These are phyloP conservation scores for Oscheius sp. DNA, from an alignment of 2,888 invertebrate genomes.

Conservation along the genomic window DNA sequence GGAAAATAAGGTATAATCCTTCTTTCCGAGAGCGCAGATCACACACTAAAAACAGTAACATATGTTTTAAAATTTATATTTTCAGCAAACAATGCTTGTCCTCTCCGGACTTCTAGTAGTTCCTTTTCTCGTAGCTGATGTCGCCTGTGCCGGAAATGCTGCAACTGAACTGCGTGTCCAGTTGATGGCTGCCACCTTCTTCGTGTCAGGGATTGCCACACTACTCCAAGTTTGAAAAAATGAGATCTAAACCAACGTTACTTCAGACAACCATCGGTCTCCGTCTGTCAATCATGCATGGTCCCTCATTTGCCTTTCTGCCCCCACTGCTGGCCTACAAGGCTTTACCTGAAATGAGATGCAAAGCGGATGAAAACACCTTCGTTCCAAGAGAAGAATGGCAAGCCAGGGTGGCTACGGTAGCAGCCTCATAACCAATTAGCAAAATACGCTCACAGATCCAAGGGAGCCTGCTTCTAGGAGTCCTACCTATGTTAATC, in stretches of 20 bases:
- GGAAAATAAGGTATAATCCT: no score
- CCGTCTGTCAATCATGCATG: slow-evolving; percentile 65
- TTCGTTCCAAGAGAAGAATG: slow-evolving; percentile 61
- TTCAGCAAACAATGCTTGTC: slow-evolving; percentile 67
- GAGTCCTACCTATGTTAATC: slow-evolving; percentile 65
- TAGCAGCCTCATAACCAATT: background rate
- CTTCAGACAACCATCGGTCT: slow-evolving; percentile 15
- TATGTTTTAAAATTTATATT: background rate
- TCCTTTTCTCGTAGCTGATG: slow-evolving; percentile 62
- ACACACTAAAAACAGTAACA: no score
- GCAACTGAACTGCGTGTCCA: slow-evolving; percentile 46
- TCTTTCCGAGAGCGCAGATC: no score
- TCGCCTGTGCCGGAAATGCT: slow-evolving; percentile 62
- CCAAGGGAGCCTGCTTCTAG: slow-evolving; percentile 60
- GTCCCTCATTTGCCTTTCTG: slow-evolving; percentile 70
- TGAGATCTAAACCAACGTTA: no score
- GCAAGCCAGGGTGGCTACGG: slow-evolving; percentile 50
- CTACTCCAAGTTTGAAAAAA: slow-evolving; percentile 55
- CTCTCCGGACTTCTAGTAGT: slow-evolving; percentile 65
- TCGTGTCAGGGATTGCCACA: slow-evolving; percentile 65
- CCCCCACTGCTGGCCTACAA: slow-evolving; percentile 66
- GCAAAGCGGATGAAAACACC: slow-evolving; percentile 51
- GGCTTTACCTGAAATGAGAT: slow-evolving; percentile 48
- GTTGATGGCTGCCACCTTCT: slow-evolving; percentile 67
- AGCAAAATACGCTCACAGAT: slow-evolving; percentile 51